phyloP scores from a whole-genome alignment of 2,113 vertebrate genomes.

The Percina caprodes region DNA sequence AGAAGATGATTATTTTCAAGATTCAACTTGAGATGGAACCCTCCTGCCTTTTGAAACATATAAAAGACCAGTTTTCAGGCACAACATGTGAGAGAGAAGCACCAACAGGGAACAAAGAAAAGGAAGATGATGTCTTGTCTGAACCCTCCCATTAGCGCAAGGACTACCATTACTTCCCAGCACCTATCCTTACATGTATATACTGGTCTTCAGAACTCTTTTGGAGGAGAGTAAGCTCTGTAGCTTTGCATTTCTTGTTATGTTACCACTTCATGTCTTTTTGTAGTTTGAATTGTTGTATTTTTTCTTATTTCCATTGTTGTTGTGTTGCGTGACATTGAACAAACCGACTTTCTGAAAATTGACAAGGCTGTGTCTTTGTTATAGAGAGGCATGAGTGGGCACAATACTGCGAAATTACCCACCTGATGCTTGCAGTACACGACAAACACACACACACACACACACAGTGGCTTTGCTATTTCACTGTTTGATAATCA shows the following conservation, averaged over 20 bases:
- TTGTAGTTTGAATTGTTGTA: neutral
- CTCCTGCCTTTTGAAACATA: constrained; percentile 51
- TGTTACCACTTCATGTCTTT: neutral
- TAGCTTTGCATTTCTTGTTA: constrained; percentile 1
- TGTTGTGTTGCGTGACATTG: constrained; percentile 16
- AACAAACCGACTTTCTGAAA: constrained; percentile 23
- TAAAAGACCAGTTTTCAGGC: constrained; percentile 54
- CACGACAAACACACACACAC: neutral
- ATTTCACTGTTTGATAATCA: constrained; percentile 54
- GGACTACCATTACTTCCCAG: constrained; percentile 43
- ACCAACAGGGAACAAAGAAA: constrained; percentile 34
- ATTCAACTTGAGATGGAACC: constrained; percentile 55
- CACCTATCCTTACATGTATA: constrained; percentile 39
- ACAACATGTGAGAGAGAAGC: constrained; percentile 43
- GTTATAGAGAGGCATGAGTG: constrained; percentile 40
- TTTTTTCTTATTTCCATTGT: neutral
- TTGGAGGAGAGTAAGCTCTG: constrained; percentile 9
- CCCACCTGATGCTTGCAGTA: constrained; percentile 53
- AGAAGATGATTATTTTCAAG: constrained; percentile 59
- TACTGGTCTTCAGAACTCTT: constrained; percentile 45
- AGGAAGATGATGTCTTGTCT: constrained; percentile 19
- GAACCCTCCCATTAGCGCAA: constrained; percentile 50
- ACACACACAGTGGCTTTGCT: constrained; percentile 28
- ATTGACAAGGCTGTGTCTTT: constrained; percentile 37
- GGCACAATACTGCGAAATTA: constrained; percentile 29